These are phyloP conservation scores for Uropetala carovei DNA, from an alignment of 2,888 invertebrate species.

Conservation along the genomic window DNA sequence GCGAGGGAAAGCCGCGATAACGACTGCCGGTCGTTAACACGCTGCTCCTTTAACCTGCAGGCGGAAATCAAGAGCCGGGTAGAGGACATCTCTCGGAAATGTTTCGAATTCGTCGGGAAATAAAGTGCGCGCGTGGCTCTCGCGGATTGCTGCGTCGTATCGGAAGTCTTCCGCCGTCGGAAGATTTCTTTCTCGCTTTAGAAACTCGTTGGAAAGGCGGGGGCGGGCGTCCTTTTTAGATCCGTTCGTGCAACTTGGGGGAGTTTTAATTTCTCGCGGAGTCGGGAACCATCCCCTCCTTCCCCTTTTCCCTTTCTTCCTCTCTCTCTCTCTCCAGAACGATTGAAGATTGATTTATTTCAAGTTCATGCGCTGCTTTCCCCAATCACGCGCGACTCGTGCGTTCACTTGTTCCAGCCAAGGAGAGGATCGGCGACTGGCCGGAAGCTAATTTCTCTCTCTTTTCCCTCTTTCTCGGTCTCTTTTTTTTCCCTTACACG, in stretches of 20 bases:
- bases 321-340: background rate
- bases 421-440: background rate
- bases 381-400: constrained; percentile 44
- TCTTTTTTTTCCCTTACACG: background rate
- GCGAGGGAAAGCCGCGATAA: no score
- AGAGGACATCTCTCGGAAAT: no score
- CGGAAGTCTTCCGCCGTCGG: background rate
- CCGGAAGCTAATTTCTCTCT: constrained; percentile 56
- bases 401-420: constrained; percentile 31
- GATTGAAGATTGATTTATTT: constrained; percentile 55
- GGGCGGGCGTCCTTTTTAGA: background rate
- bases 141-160: background rate
- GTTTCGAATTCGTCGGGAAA: background rate
- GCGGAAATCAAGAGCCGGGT: no score
- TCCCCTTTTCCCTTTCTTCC: background rate
- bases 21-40: no score
- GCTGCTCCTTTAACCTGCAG: no score
- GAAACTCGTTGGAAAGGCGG: constrained; percentile 20
- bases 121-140: background rate
- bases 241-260: constrained; percentile 2
- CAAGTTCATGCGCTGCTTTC: constrained; percentile 48
- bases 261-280: constrained; percentile 12
- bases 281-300: background rate
- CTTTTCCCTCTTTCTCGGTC: background rate
- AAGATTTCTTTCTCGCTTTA: background rate